Base-by-base conservation (phyloP, 2,113 vertebrate genomes). In the Stigmatopora argus region DNA sequence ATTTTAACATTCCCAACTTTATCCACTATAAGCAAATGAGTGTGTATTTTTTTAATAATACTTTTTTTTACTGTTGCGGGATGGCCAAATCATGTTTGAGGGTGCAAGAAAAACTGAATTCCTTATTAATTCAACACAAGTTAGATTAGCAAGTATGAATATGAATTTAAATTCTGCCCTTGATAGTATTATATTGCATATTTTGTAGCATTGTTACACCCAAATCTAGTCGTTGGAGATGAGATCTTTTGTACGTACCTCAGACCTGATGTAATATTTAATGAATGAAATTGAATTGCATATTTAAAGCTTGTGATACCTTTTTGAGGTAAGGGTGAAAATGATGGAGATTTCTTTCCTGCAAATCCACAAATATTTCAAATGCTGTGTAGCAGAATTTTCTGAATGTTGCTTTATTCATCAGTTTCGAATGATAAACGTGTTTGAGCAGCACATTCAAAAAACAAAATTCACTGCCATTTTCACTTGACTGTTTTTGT, bases 391-490 rank as follows among this genome's bases (percentile, higher is more conserved):
- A 8, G 48, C 52, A 21, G 59, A n/a, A 38, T 81, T 76, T 64
- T 62, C 85, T 81, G 78, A 80, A 81, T 53, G 64, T 82, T 71
- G 77, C 84, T 89, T 31, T 78, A 73, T 76, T 88, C 89, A 85
- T 65, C 84, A 53, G 78, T 87, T 90, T 89, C 17, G 55, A 84
- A 64, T 48, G 82, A 81, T 71, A 58, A 18, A 31, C 60, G 52
- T 65, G 71, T 64, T 79, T 79, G 53, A 83, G 74, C 75, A 70
- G 52, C 74, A 56, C 78, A 81, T 77, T 80, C 7, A 79, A 19
- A 66, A 60, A 46, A 56, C 59, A 82, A 12, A 76, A 88, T 78
- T 89, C 90, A 86, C 83, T 92, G 90, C 89, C 91, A 88, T 74
- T 62, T 87, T 87, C 80, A 71, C 67, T 67, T 60, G 35, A 19